Evolutionary conservation across 2,888 invertebrate species (phyloP).

Genomic region (Stenurella melanura): DNA sequence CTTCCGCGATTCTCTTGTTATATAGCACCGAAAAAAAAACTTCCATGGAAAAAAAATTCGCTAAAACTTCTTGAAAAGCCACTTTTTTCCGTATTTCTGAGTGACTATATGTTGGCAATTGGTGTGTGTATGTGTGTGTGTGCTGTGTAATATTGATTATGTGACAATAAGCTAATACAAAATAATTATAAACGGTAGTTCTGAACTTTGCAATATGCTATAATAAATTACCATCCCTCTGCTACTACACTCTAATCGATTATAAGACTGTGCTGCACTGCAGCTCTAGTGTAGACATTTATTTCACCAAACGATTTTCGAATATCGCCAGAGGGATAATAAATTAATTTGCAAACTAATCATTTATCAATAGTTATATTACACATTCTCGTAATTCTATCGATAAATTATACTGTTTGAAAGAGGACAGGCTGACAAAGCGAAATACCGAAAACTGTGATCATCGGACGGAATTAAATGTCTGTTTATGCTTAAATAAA

Average conservation of each 20-base stretch:
- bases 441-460: too few species aligned
- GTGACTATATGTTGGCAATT: too few species aligned
- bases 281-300: not conserved
- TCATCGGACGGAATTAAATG: too few species aligned
- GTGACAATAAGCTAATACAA: not conserved
- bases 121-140: too few species aligned
- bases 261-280: constrained; percentile 18
- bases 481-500: too few species aligned
- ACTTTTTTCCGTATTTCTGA: too few species aligned
- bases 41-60: too few species aligned
- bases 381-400: not conserved
- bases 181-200: not conserved
- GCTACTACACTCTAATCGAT: constrained; percentile 22
- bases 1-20: too few species aligned
- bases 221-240: constrained; percentile 20
- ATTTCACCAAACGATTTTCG: not conserved
- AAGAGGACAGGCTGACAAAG: too few species aligned
- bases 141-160: too few species aligned
- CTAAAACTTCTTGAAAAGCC: too few species aligned
- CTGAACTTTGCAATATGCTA: constrained; percentile 9
- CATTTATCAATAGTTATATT: not conserved
- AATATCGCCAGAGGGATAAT: not conserved
- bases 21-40: too few species aligned
- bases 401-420: not conserved
- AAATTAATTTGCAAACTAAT: not conserved